Conservation (phyloP, 2,797 vertebrate species). For the Anisognathus igniventris region DNA sequence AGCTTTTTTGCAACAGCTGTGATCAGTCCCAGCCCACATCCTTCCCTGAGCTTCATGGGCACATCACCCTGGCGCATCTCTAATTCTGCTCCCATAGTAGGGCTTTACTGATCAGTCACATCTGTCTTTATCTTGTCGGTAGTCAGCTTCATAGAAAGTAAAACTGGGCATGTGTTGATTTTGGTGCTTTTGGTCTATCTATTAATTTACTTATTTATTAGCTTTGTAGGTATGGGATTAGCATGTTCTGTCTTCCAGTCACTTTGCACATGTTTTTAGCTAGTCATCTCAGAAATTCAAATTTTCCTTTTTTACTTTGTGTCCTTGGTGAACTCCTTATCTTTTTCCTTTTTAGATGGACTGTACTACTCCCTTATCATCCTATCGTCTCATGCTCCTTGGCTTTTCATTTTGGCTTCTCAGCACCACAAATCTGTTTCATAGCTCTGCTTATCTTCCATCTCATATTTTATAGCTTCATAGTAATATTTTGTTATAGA, state of each 20-base stretch:
- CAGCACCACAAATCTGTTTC: not conserved
- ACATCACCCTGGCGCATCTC: not conserved
- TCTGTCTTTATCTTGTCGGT: not conserved
- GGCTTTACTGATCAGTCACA: not conserved
- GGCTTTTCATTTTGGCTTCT: not conserved
- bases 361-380: not conserved
- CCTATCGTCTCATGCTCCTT: not conserved
- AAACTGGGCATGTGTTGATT: not conserved
- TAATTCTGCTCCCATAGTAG: not conserved
- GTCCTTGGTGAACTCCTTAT: not conserved
- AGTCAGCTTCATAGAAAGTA: not conserved
- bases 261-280: not conserved
- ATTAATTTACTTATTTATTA: not conserved
- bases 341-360: not conserved
- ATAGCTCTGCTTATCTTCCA: not conserved
- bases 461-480: not conserved
- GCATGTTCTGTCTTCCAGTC: not conserved
- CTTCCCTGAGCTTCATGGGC: not conserved
- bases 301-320: not conserved
- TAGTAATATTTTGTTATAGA: not conserved
- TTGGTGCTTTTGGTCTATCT: not conserved
- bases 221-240: fast-evolving
- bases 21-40: not conserved
- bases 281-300: not conserved
- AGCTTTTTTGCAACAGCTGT: not conserved